Evolutionary conservation across 1,140 invertebrate species (phyloP), one percentile per base, ranked within the genome.

Genomic region (Drosophila pallidifrons): DNA sequence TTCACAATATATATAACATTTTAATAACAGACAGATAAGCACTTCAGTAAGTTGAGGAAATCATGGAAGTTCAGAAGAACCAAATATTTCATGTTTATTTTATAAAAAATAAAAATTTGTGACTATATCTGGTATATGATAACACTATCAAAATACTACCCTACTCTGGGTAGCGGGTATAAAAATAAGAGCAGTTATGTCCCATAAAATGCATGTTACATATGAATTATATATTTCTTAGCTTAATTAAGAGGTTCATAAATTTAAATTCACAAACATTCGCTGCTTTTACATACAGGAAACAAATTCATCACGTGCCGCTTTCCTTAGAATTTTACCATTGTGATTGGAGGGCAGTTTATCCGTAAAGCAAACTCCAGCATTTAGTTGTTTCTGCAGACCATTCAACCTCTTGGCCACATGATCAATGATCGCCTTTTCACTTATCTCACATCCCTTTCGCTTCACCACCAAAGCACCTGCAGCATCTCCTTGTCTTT

Each of bases 241-340:
- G 57, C 5, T 58, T 43, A 83, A 6, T 13, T 43, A 13, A 43
- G n/a, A 11, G n/a, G n/a, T n/a, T 13, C n/a, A 5, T 43, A 13
- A 43, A 43, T n/a, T 7, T 13, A 13, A 25, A 25, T 25, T 25
- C 20, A 25, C 20, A 25, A 25, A 13, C 7, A 43, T 43, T 43
- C 13, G 3, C 11, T 41, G 8, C 7, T 10, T 11, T 41, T 41
- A 10, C 7, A 5, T n/a, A 4, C 7, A n/a, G n/a, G 70, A 58
- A 20, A 71, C 13, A 38, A 74, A 89, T 11, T 93, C 77, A 71
- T 93, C 75, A 55, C 90, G 92, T 3, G 93, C 82, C n/a, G 93
- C 90, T 52, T 92, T 93, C 59, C 95, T 92, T 16, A 95, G 92
- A 10, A 96, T 93, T 93, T 96, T 96, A 1, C 95, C 95, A 1